phyloP scores from a whole-genome alignment of 1,140 invertebrate genomes.

The Charaxes varanes region DNA sequence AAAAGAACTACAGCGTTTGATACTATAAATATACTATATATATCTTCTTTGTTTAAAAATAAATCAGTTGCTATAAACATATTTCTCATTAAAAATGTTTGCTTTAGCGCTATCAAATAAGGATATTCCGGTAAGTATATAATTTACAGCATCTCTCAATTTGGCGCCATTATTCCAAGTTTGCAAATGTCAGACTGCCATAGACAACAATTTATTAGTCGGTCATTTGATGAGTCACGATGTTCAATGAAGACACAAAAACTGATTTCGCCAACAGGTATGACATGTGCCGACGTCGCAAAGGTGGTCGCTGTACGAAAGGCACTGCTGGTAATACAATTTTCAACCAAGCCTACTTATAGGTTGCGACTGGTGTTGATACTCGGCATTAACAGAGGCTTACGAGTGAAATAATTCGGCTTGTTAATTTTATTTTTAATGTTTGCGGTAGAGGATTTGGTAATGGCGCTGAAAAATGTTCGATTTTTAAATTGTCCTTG shows the following conservation, averaged over 20 bases:
- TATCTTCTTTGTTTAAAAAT: too few species aligned
- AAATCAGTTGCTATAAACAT: too few species aligned
- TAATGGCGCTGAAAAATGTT: conserved; percentile 66
- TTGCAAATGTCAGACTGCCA: not conserved
- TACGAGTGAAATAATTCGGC: conserved; percentile 59
- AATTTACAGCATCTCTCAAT: conserved; percentile 24
- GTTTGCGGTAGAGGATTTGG: conserved; percentile 66
- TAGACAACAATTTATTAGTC: not conserved
- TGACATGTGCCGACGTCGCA: conserved; percentile 95
- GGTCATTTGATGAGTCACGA: conserved; percentile 1
- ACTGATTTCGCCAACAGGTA: conserved; percentile 83
- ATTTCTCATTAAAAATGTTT: not conserved
- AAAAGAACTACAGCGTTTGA: too few species aligned
- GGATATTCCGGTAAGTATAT: conserved; percentile 31
- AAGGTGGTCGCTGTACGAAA: conserved; percentile 95
- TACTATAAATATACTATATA: too few species aligned
- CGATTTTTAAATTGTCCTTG: conserved; percentile 21
- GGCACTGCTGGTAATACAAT: conserved; percentile 92
- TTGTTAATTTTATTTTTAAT: conserved; percentile 57
- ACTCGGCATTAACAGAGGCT: conserved; percentile 62
- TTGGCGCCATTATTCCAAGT: conserved; percentile 53
- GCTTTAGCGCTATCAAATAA: conserved; percentile 16
- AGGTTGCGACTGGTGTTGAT: conserved; percentile 51
- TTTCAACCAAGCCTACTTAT: conserved; percentile 43
- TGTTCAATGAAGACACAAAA: conserved; percentile 42